phyloP scores from a whole-genome alignment of 2,797 vertebrate species.

The Pampus argenteus region DNA sequence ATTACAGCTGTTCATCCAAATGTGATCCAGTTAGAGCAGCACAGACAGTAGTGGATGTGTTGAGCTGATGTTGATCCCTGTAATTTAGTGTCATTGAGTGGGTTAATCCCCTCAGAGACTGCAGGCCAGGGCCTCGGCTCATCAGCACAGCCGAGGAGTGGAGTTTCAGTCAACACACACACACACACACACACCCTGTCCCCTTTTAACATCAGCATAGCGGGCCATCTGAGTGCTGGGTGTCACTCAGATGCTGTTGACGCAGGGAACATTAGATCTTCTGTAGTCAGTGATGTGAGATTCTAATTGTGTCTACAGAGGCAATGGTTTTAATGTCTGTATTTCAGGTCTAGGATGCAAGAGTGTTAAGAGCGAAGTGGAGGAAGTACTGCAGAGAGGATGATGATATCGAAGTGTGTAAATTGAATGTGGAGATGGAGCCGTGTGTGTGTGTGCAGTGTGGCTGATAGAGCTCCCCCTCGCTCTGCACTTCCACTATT shows the following conservation, averaged over 20 bases:
- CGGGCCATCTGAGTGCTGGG: constrained; percentile 61
- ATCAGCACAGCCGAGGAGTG: constrained; percentile 77
- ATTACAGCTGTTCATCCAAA: constrained; percentile 76
- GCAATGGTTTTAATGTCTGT: constrained; percentile 80
- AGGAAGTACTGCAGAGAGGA: constrained; percentile 80
- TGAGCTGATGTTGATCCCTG: constrained; percentile 85
- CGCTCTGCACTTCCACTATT: constrained; percentile 85
- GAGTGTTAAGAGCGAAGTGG: constrained; percentile 73
- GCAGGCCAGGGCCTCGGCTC: constrained; percentile 80
- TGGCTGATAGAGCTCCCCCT: constrained; percentile 85
- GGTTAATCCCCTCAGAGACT: constrained; percentile 86
- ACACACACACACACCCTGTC: constrained; percentile 41
- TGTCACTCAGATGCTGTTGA: constrained; percentile 72
- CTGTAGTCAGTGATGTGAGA: constrained; percentile 73
- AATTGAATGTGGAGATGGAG: constrained; percentile 85
- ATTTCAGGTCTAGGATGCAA: constrained; percentile 77
- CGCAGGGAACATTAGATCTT: constrained; percentile 70
- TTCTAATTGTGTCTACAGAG: constrained; percentile 82
- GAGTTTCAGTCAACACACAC: constrained; percentile 70
- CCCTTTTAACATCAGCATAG: constrained; percentile 58
- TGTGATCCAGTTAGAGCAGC: constrained; percentile 77
- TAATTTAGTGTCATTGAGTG: constrained; percentile 87
- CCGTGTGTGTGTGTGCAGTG: constrained; percentile 78
- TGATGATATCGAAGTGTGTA: constrained; percentile 85
- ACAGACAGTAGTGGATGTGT: constrained; percentile 78